Conservation (phyloP, 2,113 vertebrate species). For the Dolichallabes microphthalmus region DNA sequence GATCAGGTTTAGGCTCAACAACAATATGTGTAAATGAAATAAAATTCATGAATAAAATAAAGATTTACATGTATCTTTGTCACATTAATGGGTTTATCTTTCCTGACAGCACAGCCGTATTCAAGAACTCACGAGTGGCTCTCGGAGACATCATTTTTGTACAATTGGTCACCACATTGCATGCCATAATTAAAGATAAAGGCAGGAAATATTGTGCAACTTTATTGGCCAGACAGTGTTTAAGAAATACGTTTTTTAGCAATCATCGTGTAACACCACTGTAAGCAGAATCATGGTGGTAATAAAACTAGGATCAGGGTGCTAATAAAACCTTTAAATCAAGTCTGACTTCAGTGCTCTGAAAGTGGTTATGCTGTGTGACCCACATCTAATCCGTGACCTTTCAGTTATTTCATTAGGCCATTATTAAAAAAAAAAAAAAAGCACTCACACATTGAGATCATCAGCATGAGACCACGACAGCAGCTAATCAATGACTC, state of each 20-base stretch:
- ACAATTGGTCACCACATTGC: too few species aligned
- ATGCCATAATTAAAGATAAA: too few species aligned
- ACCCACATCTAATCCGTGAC: conserved; percentile 25
- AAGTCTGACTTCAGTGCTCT: neutral
- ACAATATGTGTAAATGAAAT: too few species aligned
- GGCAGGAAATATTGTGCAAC: too few species aligned
- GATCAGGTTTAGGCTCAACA: too few species aligned
- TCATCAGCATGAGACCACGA: conserved; percentile 42
- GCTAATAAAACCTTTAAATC: conserved; percentile 11
- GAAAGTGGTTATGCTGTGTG: conserved; percentile 14
- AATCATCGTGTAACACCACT: neutral
- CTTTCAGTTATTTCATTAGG: conserved; percentile 53
- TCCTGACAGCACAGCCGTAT: too few species aligned
- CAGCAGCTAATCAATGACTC: conserved; percentile 52
- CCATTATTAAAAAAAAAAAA: conserved; percentile 32
- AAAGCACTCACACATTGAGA: conserved; percentile 49
- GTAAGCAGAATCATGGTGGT: neutral
- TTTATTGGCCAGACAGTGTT: too few species aligned
- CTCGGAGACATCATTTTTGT: too few species aligned
- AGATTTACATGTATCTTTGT: too few species aligned
- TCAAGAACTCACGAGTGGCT: too few species aligned
- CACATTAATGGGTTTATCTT: too few species aligned
- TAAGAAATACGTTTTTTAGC: neutral
- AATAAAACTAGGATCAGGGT: neutral
- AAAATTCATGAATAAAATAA: too few species aligned